Evolutionary conservation across 2,113 vertebrate genomes (phyloP).

Genomic region (Solea senegalensis): DNA sequence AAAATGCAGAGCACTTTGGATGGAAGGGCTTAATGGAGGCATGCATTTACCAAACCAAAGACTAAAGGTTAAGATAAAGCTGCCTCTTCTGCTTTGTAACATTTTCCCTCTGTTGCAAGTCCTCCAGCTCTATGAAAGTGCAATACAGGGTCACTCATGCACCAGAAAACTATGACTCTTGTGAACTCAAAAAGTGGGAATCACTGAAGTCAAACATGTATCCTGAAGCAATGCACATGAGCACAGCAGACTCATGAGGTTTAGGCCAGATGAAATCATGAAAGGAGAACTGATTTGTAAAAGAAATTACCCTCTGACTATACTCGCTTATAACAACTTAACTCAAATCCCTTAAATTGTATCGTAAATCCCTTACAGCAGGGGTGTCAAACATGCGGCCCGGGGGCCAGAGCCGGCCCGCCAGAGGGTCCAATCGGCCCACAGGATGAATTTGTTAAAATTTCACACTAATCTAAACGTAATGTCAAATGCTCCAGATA

Average conservation of each 20-base stretch:
- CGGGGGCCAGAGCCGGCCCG: no score
- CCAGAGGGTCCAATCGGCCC: no score
- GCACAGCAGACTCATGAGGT: not conserved
- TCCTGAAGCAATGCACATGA: not conserved
- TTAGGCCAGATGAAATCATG: slow-evolving; percentile 11
- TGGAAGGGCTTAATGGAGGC: not conserved
- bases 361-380: no score
- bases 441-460: no score
- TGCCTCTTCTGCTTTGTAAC: not conserved
- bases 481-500: no score
- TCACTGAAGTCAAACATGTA: not conserved
- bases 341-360: no score
- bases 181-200: not conserved
- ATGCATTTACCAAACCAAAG: not conserved
- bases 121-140: not conserved
- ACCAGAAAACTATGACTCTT: not conserved
- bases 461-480: no score
- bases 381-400: no score
- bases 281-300: not conserved
- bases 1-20: not conserved
- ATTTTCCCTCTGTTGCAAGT: not conserved
- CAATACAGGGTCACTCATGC: not conserved
- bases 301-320: not conserved
- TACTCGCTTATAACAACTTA: no score
- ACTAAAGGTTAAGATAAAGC: not conserved